Percentiles rank a stretch among this genome's conserved stretches.
These are phyloP conservation scores for Xanthostigma xanthostigma DNA, from an alignment of 2,888 invertebrate species.

Conservation along the genomic window DNA sequence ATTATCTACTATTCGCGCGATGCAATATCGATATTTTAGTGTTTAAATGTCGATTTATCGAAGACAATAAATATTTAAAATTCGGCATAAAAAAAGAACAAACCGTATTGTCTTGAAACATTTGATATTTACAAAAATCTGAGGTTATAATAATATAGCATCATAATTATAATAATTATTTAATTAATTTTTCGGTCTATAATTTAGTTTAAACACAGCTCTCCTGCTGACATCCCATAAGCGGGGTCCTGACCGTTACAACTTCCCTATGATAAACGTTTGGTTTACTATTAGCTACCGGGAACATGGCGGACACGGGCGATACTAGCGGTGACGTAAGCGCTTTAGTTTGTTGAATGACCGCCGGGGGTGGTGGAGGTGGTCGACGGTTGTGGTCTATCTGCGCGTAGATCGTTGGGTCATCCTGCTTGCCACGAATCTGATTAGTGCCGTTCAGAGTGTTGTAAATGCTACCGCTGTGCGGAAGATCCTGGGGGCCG, in stretches of 20 bases:
- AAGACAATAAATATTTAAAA: no score
- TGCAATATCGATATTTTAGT: no score
- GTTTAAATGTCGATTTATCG: no score
- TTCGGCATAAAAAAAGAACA: no score
- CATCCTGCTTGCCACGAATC: slow-evolving; percentile 31
- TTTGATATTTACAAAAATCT: no score
- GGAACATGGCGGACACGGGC: slow-evolving; percentile 26
- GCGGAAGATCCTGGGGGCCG: slow-evolving; percentile 18
- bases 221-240: slow-evolving; percentile 51
- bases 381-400: slow-evolving; percentile 50
- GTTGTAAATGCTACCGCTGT: slow-evolving; percentile 26
- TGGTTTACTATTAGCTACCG: slow-evolving; percentile 19
- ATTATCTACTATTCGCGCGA: no score
- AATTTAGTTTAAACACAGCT: slow-evolving; percentile 44
- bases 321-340: slow-evolving; percentile 32
- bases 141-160: no score
- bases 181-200: not conserved
- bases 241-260: slow-evolving; percentile 53
- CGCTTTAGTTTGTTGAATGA: slow-evolving; percentile 15
- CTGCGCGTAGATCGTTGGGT: slow-evolving; percentile 58
- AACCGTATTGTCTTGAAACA: no score
- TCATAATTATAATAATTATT: not conserved
- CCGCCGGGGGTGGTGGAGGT: slow-evolving; percentile 24
- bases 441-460: slow-evolving; percentile 19
- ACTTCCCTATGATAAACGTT: slow-evolving; percentile 44